Evolutionary conservation across 2,888 invertebrate species (phyloP), one percentile per base, ranked within the genome.

Genomic region (Cancer borealis): DNA sequence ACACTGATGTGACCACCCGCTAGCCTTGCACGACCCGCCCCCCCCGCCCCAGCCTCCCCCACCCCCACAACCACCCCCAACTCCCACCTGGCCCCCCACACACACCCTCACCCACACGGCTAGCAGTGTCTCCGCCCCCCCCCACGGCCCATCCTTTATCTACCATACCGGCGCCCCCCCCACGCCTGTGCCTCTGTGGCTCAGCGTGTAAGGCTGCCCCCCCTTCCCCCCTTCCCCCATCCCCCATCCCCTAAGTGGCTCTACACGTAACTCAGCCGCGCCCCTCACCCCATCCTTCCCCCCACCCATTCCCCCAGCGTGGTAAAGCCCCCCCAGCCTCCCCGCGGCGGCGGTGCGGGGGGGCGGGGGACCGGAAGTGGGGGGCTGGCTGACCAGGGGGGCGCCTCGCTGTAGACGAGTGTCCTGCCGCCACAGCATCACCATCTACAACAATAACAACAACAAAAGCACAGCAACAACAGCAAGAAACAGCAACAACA

Each of bases 1-100:
- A 97, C 98, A 98, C 97, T 98, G 96, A 96, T 96, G 94, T 92
- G 94, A 92, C 92, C 94, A 92, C 90, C 94, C 92, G 89, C 94
- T 94, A 94, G 92, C 89, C 89, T 88, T 92, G 92, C 91, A 91
- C 94, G 88, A 84, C 73, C 89, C 92, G 90, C 94, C 94, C 73
- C 79, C 90, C 94, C 60, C 60, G 54, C 92, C 92, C 49, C 84
- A 92, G 54, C 90, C 49, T 45, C 92, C 79, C 92, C 92, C 84
- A 45, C 84, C 92, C 47, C 90, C 92, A 46, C 94, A 92, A 73
- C 66, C 90, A 73, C 91, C 92, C 88, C 92, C 79, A 79, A 90
- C 91, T 87, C 92, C 92, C 88, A 92, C 92, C 91, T 73, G 66
- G 66, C 60, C 49, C 60, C 45, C 91, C 73, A 84, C 84, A 30